A percentile compares a stretch with the other conserved stretches of the same genome.
Evolutionary conservation across 2,797 vertebrate genomes (phyloP).

Genomic region (Tokudaia tokunoshimensis): DNA sequence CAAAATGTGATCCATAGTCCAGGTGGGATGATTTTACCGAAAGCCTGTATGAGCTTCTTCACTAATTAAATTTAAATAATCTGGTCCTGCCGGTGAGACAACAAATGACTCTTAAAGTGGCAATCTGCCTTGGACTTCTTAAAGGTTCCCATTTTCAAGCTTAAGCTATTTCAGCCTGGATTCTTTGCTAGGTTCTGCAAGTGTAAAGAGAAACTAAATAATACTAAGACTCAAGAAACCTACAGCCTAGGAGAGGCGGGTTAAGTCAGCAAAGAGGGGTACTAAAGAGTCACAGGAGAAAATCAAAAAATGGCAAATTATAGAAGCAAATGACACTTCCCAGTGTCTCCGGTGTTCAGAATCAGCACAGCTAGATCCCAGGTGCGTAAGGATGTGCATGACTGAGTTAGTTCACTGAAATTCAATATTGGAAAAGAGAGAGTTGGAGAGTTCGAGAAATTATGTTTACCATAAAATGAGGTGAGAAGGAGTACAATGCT

Average conservation of each 20-base stretch:
- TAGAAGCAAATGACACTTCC: not conserved
- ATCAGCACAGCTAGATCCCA: not conserved
- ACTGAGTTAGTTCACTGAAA: not conserved
- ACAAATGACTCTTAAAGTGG: slow-evolving; percentile 15
- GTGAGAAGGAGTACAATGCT: not conserved
- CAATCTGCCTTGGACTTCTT: not conserved
- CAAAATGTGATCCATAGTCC: not conserved
- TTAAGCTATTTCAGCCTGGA: not conserved
- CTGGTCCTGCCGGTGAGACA: not conserved
- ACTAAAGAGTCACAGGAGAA: not conserved
- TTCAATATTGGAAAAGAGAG: not conserved
- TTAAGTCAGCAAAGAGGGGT: not conserved
- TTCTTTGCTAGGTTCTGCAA: slow-evolving; percentile 35
- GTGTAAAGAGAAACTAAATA: not conserved
- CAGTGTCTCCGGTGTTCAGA: not conserved
- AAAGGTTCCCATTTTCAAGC: not conserved
- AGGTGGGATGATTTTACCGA: slow-evolving; percentile 49
- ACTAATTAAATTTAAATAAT: slow-evolving; percentile 65
- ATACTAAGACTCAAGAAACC: not conserved
- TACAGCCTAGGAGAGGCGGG: not conserved
- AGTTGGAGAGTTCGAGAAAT: not conserved
- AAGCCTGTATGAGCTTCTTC: slow-evolving; percentile 22
- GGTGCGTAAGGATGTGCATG: not conserved
- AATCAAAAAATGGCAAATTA: not conserved
- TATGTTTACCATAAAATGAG: not conserved